Evolutionary conservation across 1,140 invertebrate species (phyloP).

Genomic region (Drosophila pachea): DNA sequence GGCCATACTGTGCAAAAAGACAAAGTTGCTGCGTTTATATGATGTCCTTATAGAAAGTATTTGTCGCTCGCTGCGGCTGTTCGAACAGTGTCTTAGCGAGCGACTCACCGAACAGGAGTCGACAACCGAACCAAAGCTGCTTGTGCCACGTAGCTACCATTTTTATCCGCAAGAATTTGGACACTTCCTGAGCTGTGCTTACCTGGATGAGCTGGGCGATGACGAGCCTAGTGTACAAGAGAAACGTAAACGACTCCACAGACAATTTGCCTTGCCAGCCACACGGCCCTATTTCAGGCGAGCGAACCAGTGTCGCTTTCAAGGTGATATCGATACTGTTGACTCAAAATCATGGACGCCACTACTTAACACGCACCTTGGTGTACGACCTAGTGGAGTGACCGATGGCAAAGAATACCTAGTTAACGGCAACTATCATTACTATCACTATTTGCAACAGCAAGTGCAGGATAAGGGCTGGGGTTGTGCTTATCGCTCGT

Average conservation of each 20-base stretch:
- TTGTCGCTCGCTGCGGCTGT: slow-evolving; percentile 83
- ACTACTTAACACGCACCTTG: slow-evolving; percentile 87
- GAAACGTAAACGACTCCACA: slow-evolving; percentile 84
- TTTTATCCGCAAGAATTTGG: slow-evolving; percentile 81
- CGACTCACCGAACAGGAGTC: slow-evolving; percentile 49
- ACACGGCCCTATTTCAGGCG: slow-evolving; percentile 86
- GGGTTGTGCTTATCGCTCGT: slow-evolving; percentile 99
- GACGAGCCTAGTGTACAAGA: slow-evolving; percentile 81
- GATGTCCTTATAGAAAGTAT: slow-evolving; percentile 86
- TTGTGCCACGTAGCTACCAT: slow-evolving; percentile 76
- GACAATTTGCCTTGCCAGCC: slow-evolving; percentile 83
- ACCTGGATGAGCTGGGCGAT: slow-evolving; percentile 83
- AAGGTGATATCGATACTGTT: slow-evolving; percentile 78
- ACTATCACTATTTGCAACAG: slow-evolving; percentile 99
- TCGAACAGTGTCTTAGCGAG: slow-evolving; percentile 82
- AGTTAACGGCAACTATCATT: slow-evolving; percentile 93
- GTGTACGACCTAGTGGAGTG: slow-evolving; percentile 80
- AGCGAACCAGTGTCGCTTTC: slow-evolving; percentile 84
- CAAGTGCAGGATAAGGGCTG: slow-evolving; percentile 97
- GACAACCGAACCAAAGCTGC: slow-evolving; percentile 47
- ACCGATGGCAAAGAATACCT: slow-evolving; percentile 78
- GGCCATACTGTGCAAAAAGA: slow-evolving; percentile 84
- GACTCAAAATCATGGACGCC: slow-evolving; percentile 79
- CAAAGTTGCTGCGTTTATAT: slow-evolving; percentile 83
- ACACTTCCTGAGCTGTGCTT: slow-evolving; percentile 87